A percentile compares a stretch with the other conserved stretches of the same genome.
Evolutionary conservation across 2,888 invertebrate species (phyloP).

Genomic region (Drosophila cracens): DNA sequence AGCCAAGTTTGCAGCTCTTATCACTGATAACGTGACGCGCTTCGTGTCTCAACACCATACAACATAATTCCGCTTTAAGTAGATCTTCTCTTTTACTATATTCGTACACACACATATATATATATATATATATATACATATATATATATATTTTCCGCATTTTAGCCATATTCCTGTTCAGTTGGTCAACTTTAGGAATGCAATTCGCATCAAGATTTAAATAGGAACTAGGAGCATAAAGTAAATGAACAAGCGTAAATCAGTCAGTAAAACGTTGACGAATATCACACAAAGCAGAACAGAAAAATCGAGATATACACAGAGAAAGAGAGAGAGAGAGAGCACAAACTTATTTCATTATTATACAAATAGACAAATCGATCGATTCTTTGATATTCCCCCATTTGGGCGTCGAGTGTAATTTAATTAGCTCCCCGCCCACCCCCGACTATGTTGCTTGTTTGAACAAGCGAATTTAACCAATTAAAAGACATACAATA

Average conservation of each 20-base stretch:
- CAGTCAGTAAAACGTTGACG: background rate
- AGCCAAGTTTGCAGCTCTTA: slow-evolving; percentile 24
- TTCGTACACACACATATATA: accelerated
- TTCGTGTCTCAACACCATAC: slow-evolving; percentile 27
- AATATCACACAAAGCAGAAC: background rate
- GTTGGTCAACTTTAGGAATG: background rate
- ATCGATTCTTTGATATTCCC: background rate
- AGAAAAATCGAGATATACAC: too few relatives aligned
- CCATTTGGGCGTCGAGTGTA: slow-evolving; percentile 39
- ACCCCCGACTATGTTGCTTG: slow-evolving; percentile 10
- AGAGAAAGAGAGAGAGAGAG: too few relatives aligned
- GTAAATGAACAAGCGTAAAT: background rate
- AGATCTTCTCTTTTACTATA: background rate
- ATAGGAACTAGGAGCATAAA: background rate
- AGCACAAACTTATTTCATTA: background rate
- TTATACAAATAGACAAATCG: background rate
- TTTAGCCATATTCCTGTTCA: background rate
- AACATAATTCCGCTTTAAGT: slow-evolving; percentile 8
- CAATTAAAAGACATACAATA: slow-evolving; percentile 51
- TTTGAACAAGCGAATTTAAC: slow-evolving; percentile 36
- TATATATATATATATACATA: background rate
- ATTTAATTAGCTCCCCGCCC: slow-evolving; percentile 50
- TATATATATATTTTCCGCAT: too few relatives aligned
- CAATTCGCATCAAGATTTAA: background rate
- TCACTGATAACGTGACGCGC: slow-evolving; percentile 32